phyloP scores from a whole-genome alignment of 2,888 invertebrate genomes.

The Diarsia dahlii region DNA sequence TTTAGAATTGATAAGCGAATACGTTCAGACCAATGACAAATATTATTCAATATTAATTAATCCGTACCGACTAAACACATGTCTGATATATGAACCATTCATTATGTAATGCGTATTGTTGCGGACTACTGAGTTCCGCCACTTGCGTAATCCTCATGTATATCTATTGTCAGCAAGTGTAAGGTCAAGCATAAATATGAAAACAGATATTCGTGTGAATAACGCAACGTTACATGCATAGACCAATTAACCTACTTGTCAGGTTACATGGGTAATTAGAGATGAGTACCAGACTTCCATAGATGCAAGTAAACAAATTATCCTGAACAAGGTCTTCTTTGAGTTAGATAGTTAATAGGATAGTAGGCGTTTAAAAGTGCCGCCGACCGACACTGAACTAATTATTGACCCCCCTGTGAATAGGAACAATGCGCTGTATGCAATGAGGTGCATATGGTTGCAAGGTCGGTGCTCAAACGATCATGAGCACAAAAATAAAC shows the following conservation, averaged over 20 bases:
- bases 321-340: constrained; percentile 63
- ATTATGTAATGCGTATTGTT: constrained; percentile 71
- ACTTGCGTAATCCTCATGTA: constrained; percentile 70
- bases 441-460: constrained; percentile 73
- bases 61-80: constrained; percentile 25
- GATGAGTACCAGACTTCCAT: constrained; percentile 52
- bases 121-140: constrained; percentile 69
- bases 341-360: constrained; percentile 74
- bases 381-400: constrained; percentile 73
- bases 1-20: constrained; percentile 49
- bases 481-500: constrained; percentile 72
- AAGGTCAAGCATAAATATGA: constrained; percentile 65
- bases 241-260: constrained; percentile 59
- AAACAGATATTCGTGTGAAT: constrained; percentile 59
- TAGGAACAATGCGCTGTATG: constrained; percentile 71
- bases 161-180: constrained; percentile 73
- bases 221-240: constrained; percentile 43
- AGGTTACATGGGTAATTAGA: constrained; percentile 45
- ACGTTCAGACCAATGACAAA: constrained; percentile 12
- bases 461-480: constrained; percentile 76
- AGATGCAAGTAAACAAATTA: constrained; percentile 53
- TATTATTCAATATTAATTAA: constrained; percentile 59
- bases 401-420: constrained; percentile 77
- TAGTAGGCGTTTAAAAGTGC: constrained; percentile 78
- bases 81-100: constrained; percentile 52